A percentile compares a stretch with the other conserved stretches of the same genome.
These are phyloP conservation scores for Lanistes nyassanus DNA, from an alignment of 1,140 invertebrate genomes.

Conservation along the genomic window DNA sequence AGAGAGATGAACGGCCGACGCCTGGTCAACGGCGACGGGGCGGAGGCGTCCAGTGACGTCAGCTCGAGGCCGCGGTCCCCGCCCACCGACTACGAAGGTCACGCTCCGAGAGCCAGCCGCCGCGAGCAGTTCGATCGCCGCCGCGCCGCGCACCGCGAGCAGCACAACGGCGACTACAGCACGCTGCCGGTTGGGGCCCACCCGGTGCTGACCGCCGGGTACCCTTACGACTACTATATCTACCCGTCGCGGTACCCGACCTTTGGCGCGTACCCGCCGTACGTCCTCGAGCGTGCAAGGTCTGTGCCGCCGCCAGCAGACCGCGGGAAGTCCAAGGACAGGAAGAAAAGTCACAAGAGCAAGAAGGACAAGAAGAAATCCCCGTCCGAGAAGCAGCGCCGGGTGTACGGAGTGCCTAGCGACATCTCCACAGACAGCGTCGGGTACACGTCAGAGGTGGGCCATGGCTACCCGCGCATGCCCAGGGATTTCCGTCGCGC, in stretches of 20 bases:
- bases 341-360: conserved; percentile 30
- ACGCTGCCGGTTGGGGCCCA: not conserved
- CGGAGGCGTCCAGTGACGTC: conserved; percentile 38
- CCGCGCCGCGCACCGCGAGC: conserved; percentile 30
- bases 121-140: conserved; percentile 47
- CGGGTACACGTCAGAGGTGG: conserved; percentile 53
- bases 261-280: conserved; percentile 33
- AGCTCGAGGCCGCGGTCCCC: conserved; percentile 50
- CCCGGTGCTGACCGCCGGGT: conserved; percentile 8
- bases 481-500: conserved; percentile 50
- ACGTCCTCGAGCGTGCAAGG: conserved; percentile 29
- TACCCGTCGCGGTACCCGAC: conserved; percentile 28
- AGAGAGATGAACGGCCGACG: not conserved
- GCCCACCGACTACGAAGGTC: conserved; percentile 53
- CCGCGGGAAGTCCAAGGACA: conserved; percentile 41
- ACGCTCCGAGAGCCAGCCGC: conserved; percentile 41
- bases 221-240: conserved; percentile 24
- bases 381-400: conserved; percentile 13
- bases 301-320: conserved; percentile 45
- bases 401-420: conserved; percentile 21
- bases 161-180: conserved; percentile 21
- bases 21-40: conserved; percentile 30
- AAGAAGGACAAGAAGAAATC: conserved; percentile 44
- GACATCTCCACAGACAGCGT: conserved; percentile 46
- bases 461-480: conserved; percentile 22